Evolutionary conservation across 2,113 vertebrate species (phyloP).

Genomic region (Colinus virginianus): DNA sequence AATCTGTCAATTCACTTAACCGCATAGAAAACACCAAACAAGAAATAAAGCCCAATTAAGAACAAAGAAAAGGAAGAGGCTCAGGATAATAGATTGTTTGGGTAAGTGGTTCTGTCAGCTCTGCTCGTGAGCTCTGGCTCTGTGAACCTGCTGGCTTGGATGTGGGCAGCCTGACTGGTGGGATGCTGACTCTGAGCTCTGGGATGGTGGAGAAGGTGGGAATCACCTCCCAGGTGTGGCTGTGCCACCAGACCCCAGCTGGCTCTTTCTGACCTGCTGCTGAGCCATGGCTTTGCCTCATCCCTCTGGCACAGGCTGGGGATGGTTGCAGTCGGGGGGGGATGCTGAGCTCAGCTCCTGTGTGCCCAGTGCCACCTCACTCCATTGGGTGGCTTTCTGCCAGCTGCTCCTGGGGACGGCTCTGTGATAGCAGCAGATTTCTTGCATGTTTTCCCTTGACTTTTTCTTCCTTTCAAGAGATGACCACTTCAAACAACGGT

Average conservation of each 20-base stretch:
- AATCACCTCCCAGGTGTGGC: rapidly evolving
- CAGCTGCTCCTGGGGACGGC: neutral
- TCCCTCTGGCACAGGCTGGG: neutral
- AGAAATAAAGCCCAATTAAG: conserved; percentile 71
- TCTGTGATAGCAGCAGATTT: neutral
- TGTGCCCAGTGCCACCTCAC: neutral
- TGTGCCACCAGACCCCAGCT: neutral
- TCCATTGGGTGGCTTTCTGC: neutral
- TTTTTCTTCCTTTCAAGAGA: conserved; percentile 38
- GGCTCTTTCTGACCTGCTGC: rapidly evolving
- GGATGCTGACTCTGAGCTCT: neutral
- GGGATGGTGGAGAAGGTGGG: rapidly evolving
- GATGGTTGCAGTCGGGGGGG: neutral
- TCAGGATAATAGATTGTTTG: conserved; percentile 38
- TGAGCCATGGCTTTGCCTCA: neutral
- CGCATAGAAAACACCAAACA: conserved; percentile 64
- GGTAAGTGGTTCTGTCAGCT: conserved; percentile 30
- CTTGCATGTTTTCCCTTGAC: neutral
- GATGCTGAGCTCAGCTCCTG: neutral
- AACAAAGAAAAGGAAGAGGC: conserved; percentile 49
- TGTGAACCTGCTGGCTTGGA: neutral
- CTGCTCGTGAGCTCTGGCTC: neutral
- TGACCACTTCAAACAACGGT: conserved; percentile 56
- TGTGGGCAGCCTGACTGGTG: neutral
- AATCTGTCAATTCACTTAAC: conserved; percentile 66